phyloP scores from a whole-genome alignment of 2,797 vertebrate species.

The Hybognathus amarus region DNA sequence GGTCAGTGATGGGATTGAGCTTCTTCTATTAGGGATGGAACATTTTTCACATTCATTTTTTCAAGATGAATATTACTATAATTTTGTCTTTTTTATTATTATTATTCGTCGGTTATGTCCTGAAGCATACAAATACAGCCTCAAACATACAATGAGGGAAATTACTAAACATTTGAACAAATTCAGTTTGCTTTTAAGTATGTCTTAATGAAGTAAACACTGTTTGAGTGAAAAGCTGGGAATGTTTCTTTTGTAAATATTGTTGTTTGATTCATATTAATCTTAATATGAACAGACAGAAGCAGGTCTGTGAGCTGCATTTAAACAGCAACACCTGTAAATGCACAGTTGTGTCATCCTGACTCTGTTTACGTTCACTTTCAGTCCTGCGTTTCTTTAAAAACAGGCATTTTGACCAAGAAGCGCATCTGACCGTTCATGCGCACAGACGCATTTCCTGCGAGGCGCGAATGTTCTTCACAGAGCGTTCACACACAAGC shows the following conservation, averaged over 20 bases:
- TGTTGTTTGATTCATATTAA: neutral
- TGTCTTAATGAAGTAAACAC: neutral
- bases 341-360: neutral
- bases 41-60: neutral
- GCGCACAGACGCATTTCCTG: constrained; percentile 25
- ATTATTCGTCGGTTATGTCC: neutral
- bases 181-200: neutral
- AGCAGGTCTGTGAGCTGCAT: too few species aligned
- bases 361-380: neutral
- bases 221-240: neutral
- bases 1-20: neutral
- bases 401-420: neutral
- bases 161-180: neutral
- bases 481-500: neutral
- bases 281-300: neutral
- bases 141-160: too few species aligned
- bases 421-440: neutral
- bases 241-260: neutral
- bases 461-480: neutral
- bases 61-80: neutral
- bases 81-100: too few species aligned
- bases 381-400: neutral
- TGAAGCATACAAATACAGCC: too few species aligned
- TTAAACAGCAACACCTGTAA: neutral
- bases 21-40: neutral